phyloP scores from a whole-genome alignment of 1,140 invertebrate species.

The Leptoteleia sp. region DNA sequence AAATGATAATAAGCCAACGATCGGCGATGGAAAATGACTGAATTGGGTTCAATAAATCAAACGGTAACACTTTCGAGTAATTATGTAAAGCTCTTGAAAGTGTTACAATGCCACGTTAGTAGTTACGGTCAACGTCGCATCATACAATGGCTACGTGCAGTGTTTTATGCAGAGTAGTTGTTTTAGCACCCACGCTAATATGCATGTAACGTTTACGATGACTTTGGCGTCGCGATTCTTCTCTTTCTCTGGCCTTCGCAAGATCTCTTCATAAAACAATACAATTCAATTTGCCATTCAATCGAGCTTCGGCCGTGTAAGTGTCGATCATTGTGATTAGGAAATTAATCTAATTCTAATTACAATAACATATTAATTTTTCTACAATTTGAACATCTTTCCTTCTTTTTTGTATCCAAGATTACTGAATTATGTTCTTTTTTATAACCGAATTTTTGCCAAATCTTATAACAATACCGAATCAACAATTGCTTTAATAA shows the following conservation, averaged over 20 bases:
- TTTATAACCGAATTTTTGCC: no score
- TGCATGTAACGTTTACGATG: slow-evolving; percentile 29
- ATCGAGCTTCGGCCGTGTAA: slow-evolving; percentile 19
- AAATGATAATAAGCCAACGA: slow-evolving; percentile 19
- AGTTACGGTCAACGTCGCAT: slow-evolving; percentile 62
- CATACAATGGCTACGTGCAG: slow-evolving; percentile 51
- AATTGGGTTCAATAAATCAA: slow-evolving; percentile 48
- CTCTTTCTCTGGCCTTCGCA: slow-evolving; percentile 43
- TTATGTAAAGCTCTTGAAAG: slow-evolving; percentile 37
- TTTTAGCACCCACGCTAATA: slow-evolving; percentile 55
- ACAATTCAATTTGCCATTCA: slow-evolving; percentile 57
- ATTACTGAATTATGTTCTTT: no score
- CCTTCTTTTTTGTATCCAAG: no score
- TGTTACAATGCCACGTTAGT: slow-evolving; percentile 59
- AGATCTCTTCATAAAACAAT: slow-evolving; percentile 54
- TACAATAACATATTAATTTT: neutral
- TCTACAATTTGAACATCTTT: neutral
- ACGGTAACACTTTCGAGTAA: slow-evolving; percentile 38
- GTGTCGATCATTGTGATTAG: slow-evolving; percentile 37
- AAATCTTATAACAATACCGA: no score
- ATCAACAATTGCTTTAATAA: no score
- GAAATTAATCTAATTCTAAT: slow-evolving; percentile 6
- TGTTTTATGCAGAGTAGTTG: slow-evolving; percentile 16
- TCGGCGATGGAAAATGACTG: slow-evolving; percentile 6
- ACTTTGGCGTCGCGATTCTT: slow-evolving; percentile 13